Evolutionary conservation across 1,140 invertebrate genomes (phyloP).

Genomic region (Aporrectodea caliginosa): DNA sequence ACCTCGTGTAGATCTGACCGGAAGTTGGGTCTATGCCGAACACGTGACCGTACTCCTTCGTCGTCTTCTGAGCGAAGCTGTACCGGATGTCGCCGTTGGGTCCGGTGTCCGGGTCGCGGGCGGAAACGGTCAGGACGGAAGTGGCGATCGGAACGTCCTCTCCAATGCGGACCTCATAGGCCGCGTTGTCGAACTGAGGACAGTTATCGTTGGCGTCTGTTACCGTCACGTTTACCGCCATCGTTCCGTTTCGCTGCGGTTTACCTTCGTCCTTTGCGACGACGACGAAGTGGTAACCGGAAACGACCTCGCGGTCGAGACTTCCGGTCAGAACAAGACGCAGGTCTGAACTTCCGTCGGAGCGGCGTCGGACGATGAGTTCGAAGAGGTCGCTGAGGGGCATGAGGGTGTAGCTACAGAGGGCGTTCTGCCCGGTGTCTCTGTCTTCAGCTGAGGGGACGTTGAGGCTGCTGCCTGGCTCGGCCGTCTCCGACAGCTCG

Average conservation of each 20-base stretch:
- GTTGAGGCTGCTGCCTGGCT: constrained; percentile 7
- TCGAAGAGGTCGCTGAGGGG: constrained; percentile 18
- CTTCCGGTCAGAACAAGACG: background rate
- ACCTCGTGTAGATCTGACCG: background rate
- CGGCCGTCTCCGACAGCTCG: constrained; percentile 20
- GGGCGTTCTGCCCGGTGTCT: constrained; percentile 23
- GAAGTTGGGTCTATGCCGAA: background rate
- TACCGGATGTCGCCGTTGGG: constrained; percentile 13
- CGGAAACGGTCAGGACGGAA: constrained; percentile 74
- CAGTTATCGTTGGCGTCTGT: constrained; percentile 30
- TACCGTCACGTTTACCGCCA: constrained; percentile 19
- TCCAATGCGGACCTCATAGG: constrained; percentile 54
- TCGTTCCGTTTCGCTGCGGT: background rate
- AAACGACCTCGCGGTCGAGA: constrained; percentile 26
- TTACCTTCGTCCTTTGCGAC: constrained; percentile 24
- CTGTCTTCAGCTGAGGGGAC: constrained; percentile 27
- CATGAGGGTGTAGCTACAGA: constrained; percentile 23
- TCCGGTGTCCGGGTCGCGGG: constrained; percentile 47
- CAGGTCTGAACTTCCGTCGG: background rate
- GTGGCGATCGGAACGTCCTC: constrained; percentile 80
- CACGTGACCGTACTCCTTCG: background rate
- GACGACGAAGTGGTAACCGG: constrained; percentile 23
- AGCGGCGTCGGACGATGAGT: background rate
- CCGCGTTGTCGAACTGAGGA: constrained; percentile 17
- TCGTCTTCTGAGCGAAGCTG: constrained; percentile 6